Evolutionary conservation across 2,888 invertebrate genomes (phyloP), one percentile per base, ranked within the genome.

Genomic region (Oegoconia quadripuncta): DNA sequence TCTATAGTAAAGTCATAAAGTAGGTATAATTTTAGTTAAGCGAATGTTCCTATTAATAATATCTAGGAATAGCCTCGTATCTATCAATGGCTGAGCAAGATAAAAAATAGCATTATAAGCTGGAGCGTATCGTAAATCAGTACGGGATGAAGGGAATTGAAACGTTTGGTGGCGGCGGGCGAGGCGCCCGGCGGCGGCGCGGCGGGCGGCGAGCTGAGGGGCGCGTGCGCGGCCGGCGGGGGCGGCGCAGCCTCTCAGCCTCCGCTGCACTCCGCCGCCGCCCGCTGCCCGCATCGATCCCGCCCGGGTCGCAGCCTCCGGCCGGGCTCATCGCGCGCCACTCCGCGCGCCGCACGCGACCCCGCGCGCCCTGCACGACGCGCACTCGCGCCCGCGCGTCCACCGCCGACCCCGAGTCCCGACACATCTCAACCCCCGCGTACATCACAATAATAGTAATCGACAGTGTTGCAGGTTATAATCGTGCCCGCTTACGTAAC

Each of bases 261-360:
- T 37, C 41, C 41, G 70, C 69, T 76, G 76, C 83, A 83, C 86
- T 86, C 86, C 82, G 82, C 82, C 76, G 77, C 77, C 83, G 81
- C 84, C 80, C 82, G 84, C 82, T 70, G 79, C 82, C 81, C 81
- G 81, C 83, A 84, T 83, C 81, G 83, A 82, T 82, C 80, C 79
- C 80, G 74, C 74, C 76, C 77, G 77, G 73, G 72, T 74, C 68
- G 65, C 72, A 70, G 67, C 68, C 68, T 69, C 75, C 56, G 62
- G 61, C 67, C 72, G 73, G 74, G 71, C 74, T 75, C 74, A 65
- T 57, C 72, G 73, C 74, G 71, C 74, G 75, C 74, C 65, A 58
- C 64, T 56, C 57, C 59, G 50, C 64, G 64, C 70, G 67, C 65
- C 61, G 62, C 61, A 62, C 73, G 65, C 71, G 65, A 44, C 53